These are phyloP conservation scores for Eptatretus burgeri DNA, from an alignment of 2,113 vertebrate species.

Conservation along the genomic window DNA sequence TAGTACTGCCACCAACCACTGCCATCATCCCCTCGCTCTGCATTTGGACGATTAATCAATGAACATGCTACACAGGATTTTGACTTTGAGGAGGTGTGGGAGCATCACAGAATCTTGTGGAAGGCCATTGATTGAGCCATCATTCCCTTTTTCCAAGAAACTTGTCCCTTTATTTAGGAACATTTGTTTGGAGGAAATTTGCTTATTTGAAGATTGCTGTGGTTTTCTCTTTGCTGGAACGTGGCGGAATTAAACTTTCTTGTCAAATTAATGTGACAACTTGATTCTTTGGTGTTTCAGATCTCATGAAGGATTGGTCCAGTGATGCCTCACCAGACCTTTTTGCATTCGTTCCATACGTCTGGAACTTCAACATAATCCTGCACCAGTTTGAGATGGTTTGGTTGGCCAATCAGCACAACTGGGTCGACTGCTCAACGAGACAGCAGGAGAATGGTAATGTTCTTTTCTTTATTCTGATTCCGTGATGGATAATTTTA, in stretches of 20 bases:
- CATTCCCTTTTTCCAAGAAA: not conserved
- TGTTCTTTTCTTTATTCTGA: too few relatives aligned
- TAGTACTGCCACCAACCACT: too few relatives aligned
- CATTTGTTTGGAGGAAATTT: not conserved
- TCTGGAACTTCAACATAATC: conserved; percentile 90
- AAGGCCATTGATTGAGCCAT: too few relatives aligned
- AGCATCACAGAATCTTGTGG: too few relatives aligned
- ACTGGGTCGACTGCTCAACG: conserved; percentile 95
- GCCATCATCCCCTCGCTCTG: too few relatives aligned
- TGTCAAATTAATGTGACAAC: not conserved
- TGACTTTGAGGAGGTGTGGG: too few relatives aligned
- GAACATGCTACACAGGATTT: too few relatives aligned
- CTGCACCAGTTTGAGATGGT: conserved; percentile 99
- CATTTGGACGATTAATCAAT: too few relatives aligned
- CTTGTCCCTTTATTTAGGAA: not conserved
- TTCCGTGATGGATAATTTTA: too few relatives aligned
- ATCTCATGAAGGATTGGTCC: conserved; percentile 90
- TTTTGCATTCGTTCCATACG: conserved; percentile 86
- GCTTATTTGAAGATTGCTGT: not conserved
- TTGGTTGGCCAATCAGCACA: conserved; percentile 93
- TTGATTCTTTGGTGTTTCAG: conserved; percentile 16
- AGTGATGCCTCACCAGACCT: conserved; percentile 77
- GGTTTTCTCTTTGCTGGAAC: not conserved
- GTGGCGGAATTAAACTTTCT: not conserved
- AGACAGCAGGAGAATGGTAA: conserved; percentile 94